Evolutionary conservation across 2,113 vertebrate species (phyloP).

Genomic region (Deroptyus accipitrinus): DNA sequence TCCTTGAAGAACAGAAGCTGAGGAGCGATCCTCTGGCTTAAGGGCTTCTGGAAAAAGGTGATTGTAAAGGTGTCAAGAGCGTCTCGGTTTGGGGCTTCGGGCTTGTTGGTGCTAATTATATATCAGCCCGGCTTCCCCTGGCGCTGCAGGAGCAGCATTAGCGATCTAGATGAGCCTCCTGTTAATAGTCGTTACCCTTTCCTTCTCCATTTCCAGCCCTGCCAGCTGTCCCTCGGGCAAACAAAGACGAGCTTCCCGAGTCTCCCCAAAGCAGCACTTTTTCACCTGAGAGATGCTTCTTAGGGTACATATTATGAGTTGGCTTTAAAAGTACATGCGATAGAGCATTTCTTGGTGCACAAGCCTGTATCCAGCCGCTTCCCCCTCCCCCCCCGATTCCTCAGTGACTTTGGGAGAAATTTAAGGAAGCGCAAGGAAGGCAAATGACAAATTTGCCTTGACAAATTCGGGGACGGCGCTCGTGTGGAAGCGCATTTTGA

Average conservation of each 20-base stretch:
- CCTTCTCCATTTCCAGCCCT: background rate
- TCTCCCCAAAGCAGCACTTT: background rate
- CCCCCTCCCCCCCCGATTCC: background rate
- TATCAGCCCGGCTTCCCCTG: background rate
- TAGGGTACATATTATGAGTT: rapidly evolving
- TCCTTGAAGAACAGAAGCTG: rapidly evolving
- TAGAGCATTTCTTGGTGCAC: rapidly evolving
- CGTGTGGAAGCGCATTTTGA: rapidly evolving
- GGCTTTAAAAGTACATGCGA: background rate
- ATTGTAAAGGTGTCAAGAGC: background rate
- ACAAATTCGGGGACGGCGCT: rapidly evolving
- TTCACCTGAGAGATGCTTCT: background rate
- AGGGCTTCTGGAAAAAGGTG: background rate
- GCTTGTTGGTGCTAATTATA: background rate
- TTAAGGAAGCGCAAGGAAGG: background rate
- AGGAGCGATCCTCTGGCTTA: rapidly evolving
- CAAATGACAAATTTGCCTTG: background rate
- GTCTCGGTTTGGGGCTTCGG: background rate
- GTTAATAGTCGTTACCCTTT: background rate
- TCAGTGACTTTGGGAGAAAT: background rate
- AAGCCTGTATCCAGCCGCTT: background rate
- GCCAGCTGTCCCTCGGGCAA: background rate
- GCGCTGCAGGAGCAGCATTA: background rate
- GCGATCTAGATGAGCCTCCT: background rate
- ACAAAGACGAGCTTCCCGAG: background rate